Percentiles rank a stretch among this genome's conserved stretches.
phyloP scores from a whole-genome alignment of 2,797 vertebrate genomes.

The Pseudopleuronectes americanus region DNA sequence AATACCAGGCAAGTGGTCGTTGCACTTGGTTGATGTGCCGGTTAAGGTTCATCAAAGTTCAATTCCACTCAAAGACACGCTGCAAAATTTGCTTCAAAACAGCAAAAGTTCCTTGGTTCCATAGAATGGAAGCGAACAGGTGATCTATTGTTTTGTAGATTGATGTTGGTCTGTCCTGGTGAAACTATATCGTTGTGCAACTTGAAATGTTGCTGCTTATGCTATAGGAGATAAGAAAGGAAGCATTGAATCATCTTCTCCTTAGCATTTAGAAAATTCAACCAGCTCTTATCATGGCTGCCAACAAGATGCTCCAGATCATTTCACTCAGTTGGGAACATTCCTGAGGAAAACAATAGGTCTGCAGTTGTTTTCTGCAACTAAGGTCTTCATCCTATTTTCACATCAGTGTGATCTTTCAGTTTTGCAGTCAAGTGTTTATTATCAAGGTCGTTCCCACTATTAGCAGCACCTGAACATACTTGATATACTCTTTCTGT shows the following conservation, averaged over 20 bases:
- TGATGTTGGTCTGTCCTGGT: not conserved
- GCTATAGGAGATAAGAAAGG: not conserved
- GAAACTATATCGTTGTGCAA: too few species aligned
- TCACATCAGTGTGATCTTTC: not conserved
- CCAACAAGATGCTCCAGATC: not conserved
- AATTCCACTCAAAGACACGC: too few species aligned
- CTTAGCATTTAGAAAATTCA: not conserved
- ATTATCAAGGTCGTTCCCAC: not conserved
- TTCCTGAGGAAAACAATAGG: not conserved
- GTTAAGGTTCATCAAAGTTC: too few species aligned
- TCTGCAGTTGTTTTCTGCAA: not conserved
- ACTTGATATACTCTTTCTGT: not conserved
- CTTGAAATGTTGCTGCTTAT: not conserved
- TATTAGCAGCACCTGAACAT: not conserved
- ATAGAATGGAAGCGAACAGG: not conserved
- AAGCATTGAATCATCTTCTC: too few species aligned
- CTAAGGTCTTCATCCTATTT: slow-evolving; percentile 1
- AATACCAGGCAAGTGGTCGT: too few species aligned
- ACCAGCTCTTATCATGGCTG: not conserved
- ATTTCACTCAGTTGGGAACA: not conserved
- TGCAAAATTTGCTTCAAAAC: too few species aligned
- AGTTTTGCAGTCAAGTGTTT: not conserved
- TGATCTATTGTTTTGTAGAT: not conserved
- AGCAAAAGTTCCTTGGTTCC: too few species aligned
- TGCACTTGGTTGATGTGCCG: too few species aligned